Conservation (phyloP, 2,797 vertebrate species). For the Loriculus beryllinus region DNA sequence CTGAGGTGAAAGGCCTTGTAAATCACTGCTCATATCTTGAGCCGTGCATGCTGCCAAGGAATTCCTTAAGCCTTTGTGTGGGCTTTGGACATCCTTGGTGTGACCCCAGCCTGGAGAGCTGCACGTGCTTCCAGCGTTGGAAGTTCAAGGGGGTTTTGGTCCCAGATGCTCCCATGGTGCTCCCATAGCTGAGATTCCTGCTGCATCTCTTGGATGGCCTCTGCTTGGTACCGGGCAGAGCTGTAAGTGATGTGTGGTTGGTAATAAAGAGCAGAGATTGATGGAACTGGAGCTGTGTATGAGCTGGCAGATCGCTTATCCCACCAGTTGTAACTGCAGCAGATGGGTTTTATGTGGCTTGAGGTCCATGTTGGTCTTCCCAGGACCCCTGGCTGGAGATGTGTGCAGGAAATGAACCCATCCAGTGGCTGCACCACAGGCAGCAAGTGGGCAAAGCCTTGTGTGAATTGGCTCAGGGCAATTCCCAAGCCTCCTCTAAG, state of each 20-base stretch:
- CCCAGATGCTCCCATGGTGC: background rate
- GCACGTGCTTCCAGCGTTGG: background rate
- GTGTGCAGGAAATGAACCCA: background rate
- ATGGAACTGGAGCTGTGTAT: fast-evolving
- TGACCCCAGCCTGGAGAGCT: background rate
- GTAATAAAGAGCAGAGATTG: background rate
- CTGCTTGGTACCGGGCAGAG: background rate
- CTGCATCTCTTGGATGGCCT: fast-evolving
- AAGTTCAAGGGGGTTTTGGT: background rate
- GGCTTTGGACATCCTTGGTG: background rate
- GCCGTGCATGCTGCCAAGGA: background rate
- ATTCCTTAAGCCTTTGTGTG: background rate
- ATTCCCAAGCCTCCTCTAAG: background rate
- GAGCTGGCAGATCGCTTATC: fast-evolving
- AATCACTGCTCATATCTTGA: background rate
- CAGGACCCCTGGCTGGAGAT: background rate
- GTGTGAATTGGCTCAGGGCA: background rate
- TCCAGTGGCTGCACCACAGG: background rate
- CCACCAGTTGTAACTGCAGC: fast-evolving
- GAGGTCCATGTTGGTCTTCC: background rate
- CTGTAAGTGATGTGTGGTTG: fast-evolving
- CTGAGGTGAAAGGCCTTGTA: background rate
- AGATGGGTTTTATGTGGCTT: fast-evolving
- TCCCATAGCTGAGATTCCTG: background rate
- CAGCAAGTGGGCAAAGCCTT: background rate